Base-by-base conservation (phyloP, 64 coral and sea anemone genomes). In the Hydrozoanthus tunicans region DNA sequence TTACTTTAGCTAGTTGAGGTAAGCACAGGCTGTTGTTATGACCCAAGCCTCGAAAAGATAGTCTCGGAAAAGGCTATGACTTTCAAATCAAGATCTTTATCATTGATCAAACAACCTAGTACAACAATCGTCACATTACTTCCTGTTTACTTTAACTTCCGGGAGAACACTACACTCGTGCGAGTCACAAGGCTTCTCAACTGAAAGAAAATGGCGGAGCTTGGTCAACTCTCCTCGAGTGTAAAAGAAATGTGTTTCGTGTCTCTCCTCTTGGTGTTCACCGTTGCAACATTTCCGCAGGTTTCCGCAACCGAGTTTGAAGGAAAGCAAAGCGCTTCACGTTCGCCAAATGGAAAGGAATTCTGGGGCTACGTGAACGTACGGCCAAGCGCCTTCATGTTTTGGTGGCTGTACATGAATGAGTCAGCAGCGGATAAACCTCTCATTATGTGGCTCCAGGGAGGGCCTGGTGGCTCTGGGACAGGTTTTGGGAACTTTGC, bases 401-500 rank as follows among this genome's bases (percentile, higher is more conserved):
- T 88, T 51, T 88, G 69, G 84, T 88, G 84, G 84, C 10, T 88
- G 69, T 88, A 88, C 84, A 51, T 57, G 56, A 51, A 20, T 11
- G 9, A 53, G 3, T 24, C 0, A 6, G 32, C 90, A 9, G 82
- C 64, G 0, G 15, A 82, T 6, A 94, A 90, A 90, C 97, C 97
- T 13, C 88, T 99, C 6, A 78, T 99, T 4, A 91, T 99, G 97
- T 99, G 97, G 97, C 85, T 99, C 0, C 97, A 99, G 80, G 97
- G 97, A 62, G 97, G 97, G 0, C 97, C 97, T 1, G 97, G 97
- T 10, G 97, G 89, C 10, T 99, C 97, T 10, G 93, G 91, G 3
- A 96, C 97, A 53, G 97, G 97, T 11, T 99, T 86, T 86, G 97
- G 97, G 62, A 99, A 99, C 89, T 99, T 99, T 43, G 86, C 76